Percentiles rank a stretch among this genome's conserved stretches.
phyloP scores from a whole-genome alignment of 2,888 invertebrate genomes.

The Tryphoninae sp. region DNA sequence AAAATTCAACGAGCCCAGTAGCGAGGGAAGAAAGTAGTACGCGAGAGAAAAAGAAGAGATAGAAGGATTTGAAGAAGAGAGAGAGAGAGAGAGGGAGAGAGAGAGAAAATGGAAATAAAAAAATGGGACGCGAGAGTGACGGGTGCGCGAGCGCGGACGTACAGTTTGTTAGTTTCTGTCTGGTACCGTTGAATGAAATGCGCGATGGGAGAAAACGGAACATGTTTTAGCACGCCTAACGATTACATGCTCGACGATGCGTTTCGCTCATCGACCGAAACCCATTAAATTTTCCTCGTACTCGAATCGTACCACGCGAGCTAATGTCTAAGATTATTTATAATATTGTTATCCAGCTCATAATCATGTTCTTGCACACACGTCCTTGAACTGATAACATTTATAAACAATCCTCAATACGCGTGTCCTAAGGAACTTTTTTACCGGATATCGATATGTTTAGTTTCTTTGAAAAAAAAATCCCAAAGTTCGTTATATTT shows the following conservation, averaged over 20 bases:
- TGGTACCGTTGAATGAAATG: conserved; percentile 55
- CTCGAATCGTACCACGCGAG: too few relatives aligned
- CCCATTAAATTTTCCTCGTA: not conserved
- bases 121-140: conserved; percentile 58
- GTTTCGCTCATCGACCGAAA: not conserved
- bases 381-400: too few relatives aligned
- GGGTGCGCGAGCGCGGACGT: conserved; percentile 61
- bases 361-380: too few relatives aligned
- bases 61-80: not conserved
- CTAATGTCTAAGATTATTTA: conserved; percentile 1
- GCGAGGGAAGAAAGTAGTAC: conserved; percentile 21
- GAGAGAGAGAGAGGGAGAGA: not conserved
- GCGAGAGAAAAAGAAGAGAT: conserved; percentile 21
- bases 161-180: conserved; percentile 67
- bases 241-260: conserved; percentile 2
- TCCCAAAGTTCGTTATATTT: too few relatives aligned
- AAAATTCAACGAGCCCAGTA: not conserved
- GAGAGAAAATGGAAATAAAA: conserved; percentile 8
- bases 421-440: too few relatives aligned
- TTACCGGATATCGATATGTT: too few relatives aligned
- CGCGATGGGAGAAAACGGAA: conserved; percentile 38
- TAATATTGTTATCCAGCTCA: too few relatives aligned
- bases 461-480: too few relatives aligned
- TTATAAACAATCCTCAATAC: too few relatives aligned
- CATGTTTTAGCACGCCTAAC: conserved; percentile 37